Percentiles rank a stretch among this genome's conserved stretches.
Conservation (phyloP, 1,140 invertebrate species). For the Proctacanthus coquilletti region DNA sequence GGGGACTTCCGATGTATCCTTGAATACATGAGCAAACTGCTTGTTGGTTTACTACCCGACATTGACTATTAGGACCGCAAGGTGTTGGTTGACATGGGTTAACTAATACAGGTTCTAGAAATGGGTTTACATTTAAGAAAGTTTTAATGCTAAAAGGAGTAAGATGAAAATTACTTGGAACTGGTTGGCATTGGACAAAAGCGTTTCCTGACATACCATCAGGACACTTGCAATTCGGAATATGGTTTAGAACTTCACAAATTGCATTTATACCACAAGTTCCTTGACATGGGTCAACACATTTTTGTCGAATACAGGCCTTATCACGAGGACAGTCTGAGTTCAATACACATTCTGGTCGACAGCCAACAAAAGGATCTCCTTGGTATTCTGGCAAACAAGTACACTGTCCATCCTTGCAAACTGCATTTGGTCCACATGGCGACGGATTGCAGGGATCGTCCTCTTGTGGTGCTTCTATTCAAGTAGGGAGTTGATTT, state of each 20-base stretch:
- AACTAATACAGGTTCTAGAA: constrained; percentile 26
- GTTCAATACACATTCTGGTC: constrained; percentile 63
- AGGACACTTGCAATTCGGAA: constrained; percentile 52
- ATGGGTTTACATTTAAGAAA: constrained; percentile 45
- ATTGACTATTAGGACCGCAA: constrained; percentile 47
- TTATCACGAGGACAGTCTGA: constrained; percentile 51
- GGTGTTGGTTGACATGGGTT: constrained; percentile 44
- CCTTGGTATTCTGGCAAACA: constrained; percentile 59
- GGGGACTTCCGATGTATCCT: constrained; percentile 44
- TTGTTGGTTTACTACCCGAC: constrained; percentile 38
- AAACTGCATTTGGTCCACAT: constrained; percentile 58
- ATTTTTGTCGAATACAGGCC: constrained; percentile 62
- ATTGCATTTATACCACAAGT: constrained; percentile 56
- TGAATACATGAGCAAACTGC: constrained; percentile 46
- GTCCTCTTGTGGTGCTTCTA: constrained; percentile 14
- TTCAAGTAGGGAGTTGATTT: constrained; percentile 53
- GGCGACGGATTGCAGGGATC: constrained; percentile 53
- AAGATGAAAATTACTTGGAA: constrained; percentile 30
- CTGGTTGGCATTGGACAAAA: constrained; percentile 11
- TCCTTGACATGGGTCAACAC: constrained; percentile 53
- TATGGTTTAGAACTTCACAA: constrained; percentile 54
- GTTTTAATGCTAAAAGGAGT: constrained; percentile 55
- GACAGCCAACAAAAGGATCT: constrained; percentile 59
- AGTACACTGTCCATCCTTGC: constrained; percentile 59
- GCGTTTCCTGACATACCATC: constrained; percentile 58